These are phyloP conservation scores for Zootermopsis nevadensis DNA, from an alignment of 2,888 invertebrate genomes.

Conservation along the genomic window DNA sequence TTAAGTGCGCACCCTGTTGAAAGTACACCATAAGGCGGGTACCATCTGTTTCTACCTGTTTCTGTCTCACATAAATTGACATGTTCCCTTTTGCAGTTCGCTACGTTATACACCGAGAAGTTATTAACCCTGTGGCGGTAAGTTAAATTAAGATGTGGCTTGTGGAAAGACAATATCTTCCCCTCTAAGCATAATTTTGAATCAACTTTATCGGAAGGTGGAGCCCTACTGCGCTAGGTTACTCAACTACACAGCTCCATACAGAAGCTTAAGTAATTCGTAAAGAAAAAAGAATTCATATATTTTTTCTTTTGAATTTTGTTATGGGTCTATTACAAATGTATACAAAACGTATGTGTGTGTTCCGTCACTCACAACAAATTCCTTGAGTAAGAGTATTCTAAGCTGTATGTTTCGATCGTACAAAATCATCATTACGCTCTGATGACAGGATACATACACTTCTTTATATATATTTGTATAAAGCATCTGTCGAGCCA, in stretches of 20 bases:
- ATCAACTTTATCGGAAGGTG: not conserved
- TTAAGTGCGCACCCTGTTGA: not conserved
- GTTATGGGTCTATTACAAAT: too few relatives aligned
- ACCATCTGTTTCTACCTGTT: not conserved
- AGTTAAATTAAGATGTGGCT: not conserved
- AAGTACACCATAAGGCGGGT: not conserved
- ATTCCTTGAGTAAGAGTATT: too few relatives aligned
- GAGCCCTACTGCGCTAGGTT: not conserved
- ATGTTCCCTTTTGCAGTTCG: not conserved
- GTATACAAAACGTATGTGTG: too few relatives aligned
- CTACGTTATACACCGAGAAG: not conserved
- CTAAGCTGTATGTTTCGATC: too few relatives aligned
- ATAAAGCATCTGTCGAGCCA: too few relatives aligned
- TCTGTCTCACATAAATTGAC: not conserved
- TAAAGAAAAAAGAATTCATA: too few relatives aligned
- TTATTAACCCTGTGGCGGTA: conserved; percentile 4
- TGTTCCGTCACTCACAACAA: too few relatives aligned
- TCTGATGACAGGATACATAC: too few relatives aligned
- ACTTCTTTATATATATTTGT: too few relatives aligned
- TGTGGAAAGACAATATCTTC: not conserved
- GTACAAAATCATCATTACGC: too few relatives aligned
- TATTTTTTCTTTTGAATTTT: too few relatives aligned
- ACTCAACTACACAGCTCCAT: not conserved
- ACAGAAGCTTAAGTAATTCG: too few relatives aligned
- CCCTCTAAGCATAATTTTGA: not conserved